Conservation (phyloP, 2,113 vertebrate genomes). For the Gnathonemus echidnorhynchus region DNA sequence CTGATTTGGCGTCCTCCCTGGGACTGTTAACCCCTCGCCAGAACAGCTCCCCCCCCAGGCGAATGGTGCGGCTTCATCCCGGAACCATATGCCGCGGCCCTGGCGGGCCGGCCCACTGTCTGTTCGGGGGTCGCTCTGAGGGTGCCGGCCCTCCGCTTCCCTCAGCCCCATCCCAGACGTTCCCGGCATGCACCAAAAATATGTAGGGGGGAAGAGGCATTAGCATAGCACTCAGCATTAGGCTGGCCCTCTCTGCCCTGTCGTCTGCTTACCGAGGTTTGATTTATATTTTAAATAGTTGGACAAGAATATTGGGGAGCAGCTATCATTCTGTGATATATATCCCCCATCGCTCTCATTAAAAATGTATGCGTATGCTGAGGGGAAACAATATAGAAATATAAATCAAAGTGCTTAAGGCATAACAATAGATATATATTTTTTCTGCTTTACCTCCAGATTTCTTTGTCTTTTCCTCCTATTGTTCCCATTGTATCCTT, state of each 20-base stretch:
- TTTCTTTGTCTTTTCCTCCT: slow-evolving; percentile 27
- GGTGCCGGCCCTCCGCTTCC: not conserved
- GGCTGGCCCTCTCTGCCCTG: slow-evolving; percentile 25
- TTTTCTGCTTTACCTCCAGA: slow-evolving; percentile 36
- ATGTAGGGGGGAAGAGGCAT: not conserved
- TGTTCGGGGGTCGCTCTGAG: not conserved
- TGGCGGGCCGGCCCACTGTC: not conserved
- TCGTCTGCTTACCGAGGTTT: slow-evolving; percentile 41
- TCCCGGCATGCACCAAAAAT: not conserved
- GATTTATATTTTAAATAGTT: slow-evolving; percentile 70
- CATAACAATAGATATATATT: slow-evolving; percentile 54
- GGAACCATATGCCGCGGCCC: not conserved
- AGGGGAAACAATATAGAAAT: slow-evolving; percentile 68
- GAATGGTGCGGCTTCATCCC: not conserved
- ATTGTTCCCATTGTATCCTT: slow-evolving; percentile 43
- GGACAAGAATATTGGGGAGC: slow-evolving; percentile 57
- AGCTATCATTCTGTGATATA: slow-evolving; percentile 68
- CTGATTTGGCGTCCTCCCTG: not conserved
- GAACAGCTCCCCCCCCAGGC: not conserved
- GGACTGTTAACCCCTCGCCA: slow-evolving; percentile 16
- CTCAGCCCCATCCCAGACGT: not conserved
- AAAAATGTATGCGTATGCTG: slow-evolving; percentile 70
- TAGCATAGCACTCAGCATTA: slow-evolving; percentile 15
- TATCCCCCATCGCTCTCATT: slow-evolving; percentile 63
- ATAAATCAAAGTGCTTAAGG: slow-evolving; percentile 70